Conservation (phyloP, 1,140 invertebrate genomes). For the Drosophila rufa region DNA sequence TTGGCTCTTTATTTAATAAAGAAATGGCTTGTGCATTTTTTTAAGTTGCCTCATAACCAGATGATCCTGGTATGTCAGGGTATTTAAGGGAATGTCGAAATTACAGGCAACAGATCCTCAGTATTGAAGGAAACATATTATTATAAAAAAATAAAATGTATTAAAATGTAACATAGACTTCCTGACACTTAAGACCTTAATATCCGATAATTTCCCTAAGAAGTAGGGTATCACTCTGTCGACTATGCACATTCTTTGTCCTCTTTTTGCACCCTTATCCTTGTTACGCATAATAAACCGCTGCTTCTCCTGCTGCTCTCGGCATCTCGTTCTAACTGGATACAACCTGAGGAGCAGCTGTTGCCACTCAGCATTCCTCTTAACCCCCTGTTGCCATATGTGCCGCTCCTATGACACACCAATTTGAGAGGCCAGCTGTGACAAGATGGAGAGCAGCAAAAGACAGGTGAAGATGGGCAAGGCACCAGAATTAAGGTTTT, state of each 20-base stretch:
- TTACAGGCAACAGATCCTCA: too few relatives aligned
- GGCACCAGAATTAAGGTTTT: slow-evolving; percentile 30
- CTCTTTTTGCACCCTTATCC: slow-evolving; percentile 2
- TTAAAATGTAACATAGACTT: neutral
- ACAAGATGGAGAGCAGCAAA: slow-evolving; percentile 15
- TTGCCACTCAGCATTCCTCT: slow-evolving; percentile 50
- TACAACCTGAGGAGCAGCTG: slow-evolving; percentile 55
- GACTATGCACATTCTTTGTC: neutral
- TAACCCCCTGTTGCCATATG: slow-evolving; percentile 34
- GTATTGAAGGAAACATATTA: too few relatives aligned
- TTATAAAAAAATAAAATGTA: neutral
- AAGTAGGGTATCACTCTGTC: neutral
- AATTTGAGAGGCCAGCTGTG: slow-evolving; percentile 49
- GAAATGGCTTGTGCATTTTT: slow-evolving; percentile 67
- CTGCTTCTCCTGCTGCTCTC: slow-evolving; percentile 25
- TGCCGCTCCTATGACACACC: slow-evolving; percentile 55
- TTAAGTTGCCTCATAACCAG: slow-evolving; percentile 44
- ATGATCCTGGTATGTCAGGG: neutral
- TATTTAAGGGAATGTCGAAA: neutral
- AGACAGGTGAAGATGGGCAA: slow-evolving; percentile 8
- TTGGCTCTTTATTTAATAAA: slow-evolving; percentile 77
- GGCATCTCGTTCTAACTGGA: slow-evolving; percentile 23
- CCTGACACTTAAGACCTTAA: neutral
- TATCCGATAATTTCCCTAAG: neutral
- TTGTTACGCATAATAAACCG: slow-evolving; percentile 64